Conservation (phyloP, 2,113 vertebrate species). For the Pongo pygmaeus region DNA sequence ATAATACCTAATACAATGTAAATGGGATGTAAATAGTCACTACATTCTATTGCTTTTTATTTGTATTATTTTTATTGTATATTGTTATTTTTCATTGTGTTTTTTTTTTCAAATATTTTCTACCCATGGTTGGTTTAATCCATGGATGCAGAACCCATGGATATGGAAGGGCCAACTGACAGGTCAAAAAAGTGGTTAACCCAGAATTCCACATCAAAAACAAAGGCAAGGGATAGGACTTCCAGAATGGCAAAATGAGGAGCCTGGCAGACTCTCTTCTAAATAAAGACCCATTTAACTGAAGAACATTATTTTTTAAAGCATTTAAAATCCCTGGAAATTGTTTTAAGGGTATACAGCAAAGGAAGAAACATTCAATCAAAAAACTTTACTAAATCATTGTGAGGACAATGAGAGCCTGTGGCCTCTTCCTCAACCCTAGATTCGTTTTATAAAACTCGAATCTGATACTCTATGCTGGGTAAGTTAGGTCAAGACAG, state of each 20-base stretch:
- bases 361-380: background rate
- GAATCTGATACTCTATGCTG: background rate
- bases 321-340: background rate
- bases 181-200: background rate
- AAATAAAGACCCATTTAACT: background rate
- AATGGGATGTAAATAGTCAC: background rate
- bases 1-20: background rate
- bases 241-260: background rate
- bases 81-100: background rate
- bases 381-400: background rate
- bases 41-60: background rate
- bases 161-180: background rate
- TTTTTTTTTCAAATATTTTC: background rate
- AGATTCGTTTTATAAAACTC: background rate
- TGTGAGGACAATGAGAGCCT: background rate
- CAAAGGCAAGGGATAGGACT: background rate
- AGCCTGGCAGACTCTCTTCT: background rate
- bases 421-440: background rate
- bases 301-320: background rate
- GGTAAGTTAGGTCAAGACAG: background rate
- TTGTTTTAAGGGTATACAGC: background rate
- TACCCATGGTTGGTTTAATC: background rate
- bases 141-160: background rate
- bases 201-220: background rate
- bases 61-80: background rate